Evolutionary conservation across 92 coral and sea anemone genomes (phyloP).

Genomic region (Anthopleura xanthogrammica): DNA sequence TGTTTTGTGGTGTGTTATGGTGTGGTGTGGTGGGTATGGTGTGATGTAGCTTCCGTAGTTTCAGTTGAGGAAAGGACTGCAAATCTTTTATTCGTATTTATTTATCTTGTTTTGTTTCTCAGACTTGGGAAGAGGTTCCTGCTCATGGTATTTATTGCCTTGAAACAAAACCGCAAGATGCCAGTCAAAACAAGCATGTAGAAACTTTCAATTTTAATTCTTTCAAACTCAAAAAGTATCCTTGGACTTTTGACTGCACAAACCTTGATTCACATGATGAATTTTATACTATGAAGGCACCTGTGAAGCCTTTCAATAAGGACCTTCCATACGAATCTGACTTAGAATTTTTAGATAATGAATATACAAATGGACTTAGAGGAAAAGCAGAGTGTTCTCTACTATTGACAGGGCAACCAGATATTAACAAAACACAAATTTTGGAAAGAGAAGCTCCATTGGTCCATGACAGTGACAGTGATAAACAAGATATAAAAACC

Average conservation of each 20-base stretch:
- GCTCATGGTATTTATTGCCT: constrained; percentile 91
- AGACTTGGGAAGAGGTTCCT: constrained; percentile 87
- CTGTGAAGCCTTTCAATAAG: constrained; percentile 63
- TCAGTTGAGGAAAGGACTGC: not conserved
- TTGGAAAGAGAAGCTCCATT: not conserved
- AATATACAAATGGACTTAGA: not conserved
- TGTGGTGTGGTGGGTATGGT: not conserved
- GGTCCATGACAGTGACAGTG: not conserved
- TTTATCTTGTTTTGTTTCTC: constrained; percentile 5
- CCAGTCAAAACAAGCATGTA: not conserved
- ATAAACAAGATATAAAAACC: not conserved
- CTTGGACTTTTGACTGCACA: constrained; percentile 41
- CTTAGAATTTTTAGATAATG: constrained; percentile 5
- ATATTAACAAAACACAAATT: not conserved
- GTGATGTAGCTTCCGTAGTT: not conserved
- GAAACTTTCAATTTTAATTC: not conserved
- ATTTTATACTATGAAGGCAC: constrained; percentile 19
- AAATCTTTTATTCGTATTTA: not conserved
- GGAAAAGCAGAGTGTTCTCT: not conserved
- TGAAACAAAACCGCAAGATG: constrained; percentile 37
- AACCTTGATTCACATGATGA: not conserved
- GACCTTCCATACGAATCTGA: constrained; percentile 56
- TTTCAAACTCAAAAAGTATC: constrained; percentile 39
- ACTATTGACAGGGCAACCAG: too few relatives aligned
- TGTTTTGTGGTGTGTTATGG: too few relatives aligned